These are phyloP conservation scores for Pachyramphus minor DNA, from an alignment of 2,113 vertebrate genomes.

Conservation along the genomic window DNA sequence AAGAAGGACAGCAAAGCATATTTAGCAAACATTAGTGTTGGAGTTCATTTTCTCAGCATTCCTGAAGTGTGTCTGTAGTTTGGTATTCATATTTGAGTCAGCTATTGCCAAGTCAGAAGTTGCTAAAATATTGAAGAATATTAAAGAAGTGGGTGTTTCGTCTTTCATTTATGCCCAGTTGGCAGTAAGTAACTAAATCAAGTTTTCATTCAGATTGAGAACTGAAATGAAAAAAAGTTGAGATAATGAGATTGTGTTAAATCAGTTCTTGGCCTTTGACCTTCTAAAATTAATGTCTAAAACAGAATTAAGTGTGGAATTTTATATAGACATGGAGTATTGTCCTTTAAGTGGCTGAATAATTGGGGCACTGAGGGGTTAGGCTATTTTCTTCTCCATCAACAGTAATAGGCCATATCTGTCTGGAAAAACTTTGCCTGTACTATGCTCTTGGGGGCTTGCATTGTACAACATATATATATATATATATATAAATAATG, in stretches of 20 bases:
- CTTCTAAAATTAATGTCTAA: neutral
- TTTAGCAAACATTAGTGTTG: neutral
- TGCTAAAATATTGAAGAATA: neutral
- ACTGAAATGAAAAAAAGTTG: neutral
- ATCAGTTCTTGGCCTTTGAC: neutral
- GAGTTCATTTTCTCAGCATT: neutral
- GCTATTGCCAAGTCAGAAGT: neutral
- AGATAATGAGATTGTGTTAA: neutral
- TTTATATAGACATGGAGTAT: neutral
- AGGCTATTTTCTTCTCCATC: neutral
- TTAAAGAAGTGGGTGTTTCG: neutral
- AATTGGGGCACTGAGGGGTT: neutral
- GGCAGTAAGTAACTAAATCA: neutral
- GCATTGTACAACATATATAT: neutral
- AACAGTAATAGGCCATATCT: neutral
- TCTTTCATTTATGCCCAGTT: neutral
- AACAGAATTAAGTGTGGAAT: neutral
- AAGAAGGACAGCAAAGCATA: neutral
- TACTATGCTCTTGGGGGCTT: fast-evolving
- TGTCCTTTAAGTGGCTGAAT: neutral
- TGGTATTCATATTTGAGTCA: neutral
- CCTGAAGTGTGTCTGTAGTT: neutral
- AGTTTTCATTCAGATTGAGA: neutral
- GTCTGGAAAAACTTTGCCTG: neutral
- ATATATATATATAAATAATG: neutral